Evolutionary conservation across 2,113 vertebrate species (phyloP).

Genomic region (Pelvicachromis taeniatus): DNA sequence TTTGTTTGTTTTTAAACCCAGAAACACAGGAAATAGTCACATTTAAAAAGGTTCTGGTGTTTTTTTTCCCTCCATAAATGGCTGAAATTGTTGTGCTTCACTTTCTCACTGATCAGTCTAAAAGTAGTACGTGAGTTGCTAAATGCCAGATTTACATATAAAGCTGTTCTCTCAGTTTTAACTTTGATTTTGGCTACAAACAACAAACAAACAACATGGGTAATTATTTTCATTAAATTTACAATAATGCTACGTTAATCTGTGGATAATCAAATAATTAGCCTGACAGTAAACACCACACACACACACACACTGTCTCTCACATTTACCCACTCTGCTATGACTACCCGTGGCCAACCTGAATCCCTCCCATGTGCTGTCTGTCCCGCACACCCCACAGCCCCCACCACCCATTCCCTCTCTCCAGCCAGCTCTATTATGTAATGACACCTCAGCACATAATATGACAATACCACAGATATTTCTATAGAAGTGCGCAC

Average conservation of each 20-base stretch:
- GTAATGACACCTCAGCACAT: conserved; percentile 47
- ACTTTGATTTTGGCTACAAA: not conserved
- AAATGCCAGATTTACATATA: not conserved
- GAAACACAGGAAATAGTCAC: not conserved
- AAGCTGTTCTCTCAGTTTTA: not conserved
- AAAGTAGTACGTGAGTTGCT: not conserved
- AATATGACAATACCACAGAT: conserved; percentile 43
- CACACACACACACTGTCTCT: not conserved
- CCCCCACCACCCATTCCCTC: not conserved
- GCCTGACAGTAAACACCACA: not conserved
- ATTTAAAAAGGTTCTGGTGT: not conserved
- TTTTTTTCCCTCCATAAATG: not conserved
- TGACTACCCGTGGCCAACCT: not conserved
- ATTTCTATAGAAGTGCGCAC: conserved; percentile 23
- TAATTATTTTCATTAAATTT: not conserved
- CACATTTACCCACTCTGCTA: not conserved
- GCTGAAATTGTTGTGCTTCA: not conserved
- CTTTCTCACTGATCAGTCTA: not conserved
- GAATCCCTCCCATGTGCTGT: conserved; percentile 29
- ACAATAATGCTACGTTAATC: not conserved
- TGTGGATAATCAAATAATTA: not conserved
- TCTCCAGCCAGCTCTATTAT: conserved; percentile 29
- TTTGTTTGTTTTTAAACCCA: not conserved
- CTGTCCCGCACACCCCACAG: not conserved
- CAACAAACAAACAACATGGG: not conserved